Conservation (phyloP, 2,888 invertebrate genomes). For the Agrotis exclamationis region DNA sequence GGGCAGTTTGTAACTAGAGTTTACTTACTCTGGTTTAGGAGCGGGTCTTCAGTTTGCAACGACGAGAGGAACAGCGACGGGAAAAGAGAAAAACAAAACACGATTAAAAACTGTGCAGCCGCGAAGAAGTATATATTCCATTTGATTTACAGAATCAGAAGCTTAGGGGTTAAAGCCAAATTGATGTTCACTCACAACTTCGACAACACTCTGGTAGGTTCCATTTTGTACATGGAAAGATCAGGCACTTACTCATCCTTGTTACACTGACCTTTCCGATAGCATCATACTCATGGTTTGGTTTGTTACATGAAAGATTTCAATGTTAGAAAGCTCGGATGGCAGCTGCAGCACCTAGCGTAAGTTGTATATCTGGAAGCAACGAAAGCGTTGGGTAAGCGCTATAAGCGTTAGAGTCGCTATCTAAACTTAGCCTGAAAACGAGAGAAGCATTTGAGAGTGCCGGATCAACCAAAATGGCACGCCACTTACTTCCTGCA, state of each 20-base stretch:
- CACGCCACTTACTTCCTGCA: constrained; percentile 92
- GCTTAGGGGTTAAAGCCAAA: constrained; percentile 77
- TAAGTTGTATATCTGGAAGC: constrained; percentile 81
- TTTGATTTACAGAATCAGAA: constrained; percentile 75
- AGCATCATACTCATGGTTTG: constrained; percentile 62
- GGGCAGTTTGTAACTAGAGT: constrained; percentile 64
- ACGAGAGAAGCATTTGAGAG: constrained; percentile 86
- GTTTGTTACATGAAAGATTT: constrained; percentile 75
- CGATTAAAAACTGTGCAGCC: constrained; percentile 76
- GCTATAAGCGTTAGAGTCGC: constrained; percentile 85
- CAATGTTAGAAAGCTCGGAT: constrained; percentile 76
- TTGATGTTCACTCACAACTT: constrained; percentile 61
- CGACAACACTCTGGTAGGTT: constrained; percentile 62
- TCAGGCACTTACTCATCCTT: constrained; percentile 76
- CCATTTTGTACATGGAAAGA: constrained; percentile 70
- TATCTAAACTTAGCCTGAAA: constrained; percentile 85
- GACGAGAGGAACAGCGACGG: constrained; percentile 82
- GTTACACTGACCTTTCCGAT: constrained; percentile 72
- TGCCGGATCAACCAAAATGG: constrained; percentile 89
- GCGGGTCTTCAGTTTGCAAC: constrained; percentile 91
- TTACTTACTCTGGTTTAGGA: constrained; percentile 93
- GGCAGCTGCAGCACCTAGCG: constrained; percentile 76
- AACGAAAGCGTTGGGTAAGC: constrained; percentile 83
- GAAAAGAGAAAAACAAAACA: constrained; percentile 79
- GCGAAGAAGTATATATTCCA: constrained; percentile 65